These are phyloP conservation scores for Cheirogaleus medius DNA, from an alignment of 2,113 vertebrate species.

Conservation along the genomic window DNA sequence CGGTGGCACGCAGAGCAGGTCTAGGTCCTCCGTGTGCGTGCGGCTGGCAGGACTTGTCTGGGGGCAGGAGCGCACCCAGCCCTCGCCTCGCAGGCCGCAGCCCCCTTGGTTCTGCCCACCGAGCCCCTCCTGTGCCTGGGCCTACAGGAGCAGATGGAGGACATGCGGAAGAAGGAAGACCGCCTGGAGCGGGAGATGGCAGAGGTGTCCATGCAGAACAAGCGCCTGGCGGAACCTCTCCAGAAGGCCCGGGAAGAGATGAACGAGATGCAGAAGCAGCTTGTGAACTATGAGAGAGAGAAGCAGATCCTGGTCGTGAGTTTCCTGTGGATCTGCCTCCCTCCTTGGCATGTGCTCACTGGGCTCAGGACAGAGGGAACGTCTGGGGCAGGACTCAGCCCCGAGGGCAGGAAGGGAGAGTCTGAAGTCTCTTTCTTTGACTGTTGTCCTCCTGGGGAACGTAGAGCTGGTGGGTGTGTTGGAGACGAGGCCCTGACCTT, in stretches of 20 bases:
- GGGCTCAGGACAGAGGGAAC: neutral
- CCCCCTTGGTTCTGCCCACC: neutral
- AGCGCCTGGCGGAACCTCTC: slow-evolving; percentile 83
- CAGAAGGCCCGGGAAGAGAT: slow-evolving; percentile 85
- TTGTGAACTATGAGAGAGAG: slow-evolving; percentile 81
- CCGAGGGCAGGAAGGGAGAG: neutral
- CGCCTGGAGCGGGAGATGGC: slow-evolving; percentile 85
- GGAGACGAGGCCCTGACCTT: neutral
- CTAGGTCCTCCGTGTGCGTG: neutral
- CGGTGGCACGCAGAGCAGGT: neutral
- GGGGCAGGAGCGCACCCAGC: neutral
- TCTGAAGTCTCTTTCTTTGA: neutral
- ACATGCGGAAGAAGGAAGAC: slow-evolving; percentile 84
- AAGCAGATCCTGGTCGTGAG: slow-evolving; percentile 87
- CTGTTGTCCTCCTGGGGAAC: neutral
- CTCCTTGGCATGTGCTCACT: neutral
- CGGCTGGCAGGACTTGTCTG: neutral
- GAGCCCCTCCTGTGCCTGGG: rapidly evolving
- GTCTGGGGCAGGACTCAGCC: rapidly evolving
- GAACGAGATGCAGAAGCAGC: slow-evolving; percentile 82
- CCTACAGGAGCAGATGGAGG: slow-evolving; percentile 87
- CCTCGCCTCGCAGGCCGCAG: neutral
- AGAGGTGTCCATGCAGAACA: slow-evolving; percentile 86
- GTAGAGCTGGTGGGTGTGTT: neutral
- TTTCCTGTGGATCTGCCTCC: neutral